phyloP scores from a whole-genome alignment of 2,113 vertebrate species.

The Mesocricetus auratus region DNA sequence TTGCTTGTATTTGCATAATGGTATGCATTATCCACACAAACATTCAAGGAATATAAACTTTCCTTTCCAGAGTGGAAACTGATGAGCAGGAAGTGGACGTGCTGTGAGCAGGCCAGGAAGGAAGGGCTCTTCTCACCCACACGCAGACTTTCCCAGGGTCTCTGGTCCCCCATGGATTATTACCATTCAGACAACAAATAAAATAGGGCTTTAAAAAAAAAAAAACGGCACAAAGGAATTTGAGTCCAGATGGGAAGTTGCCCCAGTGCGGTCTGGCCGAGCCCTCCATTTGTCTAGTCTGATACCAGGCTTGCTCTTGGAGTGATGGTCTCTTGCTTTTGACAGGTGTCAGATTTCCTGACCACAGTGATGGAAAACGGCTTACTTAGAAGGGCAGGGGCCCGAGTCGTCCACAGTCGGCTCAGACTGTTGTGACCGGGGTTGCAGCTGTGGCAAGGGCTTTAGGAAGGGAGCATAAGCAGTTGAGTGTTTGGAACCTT shows the following conservation, averaged over 20 bases:
- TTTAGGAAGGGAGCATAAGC: background rate
- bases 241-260: background rate
- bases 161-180: background rate
- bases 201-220: too few relatives aligned
- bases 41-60: background rate
- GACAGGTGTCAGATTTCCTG: background rate
- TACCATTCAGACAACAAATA: background rate
- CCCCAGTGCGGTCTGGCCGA: background rate
- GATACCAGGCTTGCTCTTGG: background rate
- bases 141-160: background rate
- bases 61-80: too few relatives aligned
- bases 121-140: background rate
- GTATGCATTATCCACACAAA: background rate
- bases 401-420: background rate
- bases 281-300: background rate
- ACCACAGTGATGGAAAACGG: background rate
- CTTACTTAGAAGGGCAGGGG: background rate
- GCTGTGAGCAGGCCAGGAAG: accelerated
- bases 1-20: background rate
- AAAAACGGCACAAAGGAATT: background rate
- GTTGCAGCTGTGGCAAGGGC: background rate
- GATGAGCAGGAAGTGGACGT: accelerated
- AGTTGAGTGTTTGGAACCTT: background rate
- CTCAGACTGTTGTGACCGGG: background rate
- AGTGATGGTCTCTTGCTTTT: background rate